A percentile compares a stretch with the other conserved stretches of the same genome.
phyloP scores from a whole-genome alignment of 2,888 invertebrate species.

The Microchrysa polita region DNA sequence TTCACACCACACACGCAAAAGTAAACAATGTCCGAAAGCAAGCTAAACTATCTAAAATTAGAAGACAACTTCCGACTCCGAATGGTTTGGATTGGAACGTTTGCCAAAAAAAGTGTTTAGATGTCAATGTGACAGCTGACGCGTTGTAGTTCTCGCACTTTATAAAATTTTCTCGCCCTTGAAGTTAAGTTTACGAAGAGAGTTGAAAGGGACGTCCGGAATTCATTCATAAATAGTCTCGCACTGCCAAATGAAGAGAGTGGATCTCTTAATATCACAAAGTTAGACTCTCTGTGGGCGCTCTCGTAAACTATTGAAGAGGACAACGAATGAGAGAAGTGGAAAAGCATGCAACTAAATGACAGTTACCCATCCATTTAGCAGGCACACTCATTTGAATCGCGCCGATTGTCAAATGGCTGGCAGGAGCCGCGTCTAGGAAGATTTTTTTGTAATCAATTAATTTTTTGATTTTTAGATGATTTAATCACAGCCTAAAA shows the following conservation, averaged over 20 bases:
- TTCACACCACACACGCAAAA: constrained; percentile 12
- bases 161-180: constrained; percentile 9
- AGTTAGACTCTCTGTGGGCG: no score
- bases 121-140: constrained; percentile 37
- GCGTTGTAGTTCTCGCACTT: no score
- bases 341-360: neutral
- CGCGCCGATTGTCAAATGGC: no score
- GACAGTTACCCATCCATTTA: neutral
- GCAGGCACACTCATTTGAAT: no score
- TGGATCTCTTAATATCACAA: no score
- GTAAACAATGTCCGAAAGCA: constrained; percentile 11
- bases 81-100: no score
- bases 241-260: neutral
- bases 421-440: no score
- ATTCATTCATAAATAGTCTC: constrained; percentile 3
- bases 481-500: no score
- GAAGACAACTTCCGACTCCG: constrained; percentile 32
- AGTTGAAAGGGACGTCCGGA: neutral
- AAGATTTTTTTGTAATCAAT: no score
- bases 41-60: constrained; percentile 23
- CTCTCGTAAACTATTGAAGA: no score
- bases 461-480: no score
- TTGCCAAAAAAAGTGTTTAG: neutral
- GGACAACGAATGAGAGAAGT: neutral
- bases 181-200: neutral